Evolutionary conservation across 2,888 invertebrate genomes (phyloP), one percentile per base, ranked within the genome.

Genomic region (Sinelater perroti): DNA sequence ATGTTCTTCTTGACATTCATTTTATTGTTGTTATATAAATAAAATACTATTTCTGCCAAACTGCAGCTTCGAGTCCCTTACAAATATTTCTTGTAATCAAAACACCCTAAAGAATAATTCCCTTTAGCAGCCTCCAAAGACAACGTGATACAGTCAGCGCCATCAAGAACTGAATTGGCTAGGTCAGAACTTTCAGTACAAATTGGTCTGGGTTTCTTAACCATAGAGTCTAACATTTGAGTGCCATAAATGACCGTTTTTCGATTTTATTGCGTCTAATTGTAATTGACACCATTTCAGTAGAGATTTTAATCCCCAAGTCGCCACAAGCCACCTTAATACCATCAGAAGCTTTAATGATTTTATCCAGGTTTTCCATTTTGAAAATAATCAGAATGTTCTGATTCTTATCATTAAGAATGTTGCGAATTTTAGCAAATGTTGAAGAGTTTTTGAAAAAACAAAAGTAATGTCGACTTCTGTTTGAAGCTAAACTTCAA

Each of bases 261-360:
- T 98, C 97, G 18, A 89, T 87, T 79, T 88, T 89, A 80, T 98
- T 99, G 80, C 97, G 97, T 65, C 92, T 87, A 8, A 95, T 90
- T 75, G 98, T 97, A 88, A 98, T 96, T 69, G 93, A 97, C 61
- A 96, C 93, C 80, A 95, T 95, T 76, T 98, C 96, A 36, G 97
- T 90, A 1, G 97, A 97, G 70, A 98, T 97, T 81, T 98, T 97
- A 77, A 97, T 97, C 67, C 97, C 98, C 62, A 98, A 84, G 79
- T 98, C 97, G 70, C 98, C 98, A 66, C 98, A 89, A 14, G 98
- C 98, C 0, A 98, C 96, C 97, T 99, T 97, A 61, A 99, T 93
- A 67, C 98, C 98, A 77, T 99, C 97, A 1, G 95, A 90, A 14
- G 87, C 93, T 75, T 84, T 80, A 17, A 97, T 94, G 68, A 98